phyloP scores from a whole-genome alignment of 2,113 vertebrate genomes.

The Sceloporus tristichus region DNA sequence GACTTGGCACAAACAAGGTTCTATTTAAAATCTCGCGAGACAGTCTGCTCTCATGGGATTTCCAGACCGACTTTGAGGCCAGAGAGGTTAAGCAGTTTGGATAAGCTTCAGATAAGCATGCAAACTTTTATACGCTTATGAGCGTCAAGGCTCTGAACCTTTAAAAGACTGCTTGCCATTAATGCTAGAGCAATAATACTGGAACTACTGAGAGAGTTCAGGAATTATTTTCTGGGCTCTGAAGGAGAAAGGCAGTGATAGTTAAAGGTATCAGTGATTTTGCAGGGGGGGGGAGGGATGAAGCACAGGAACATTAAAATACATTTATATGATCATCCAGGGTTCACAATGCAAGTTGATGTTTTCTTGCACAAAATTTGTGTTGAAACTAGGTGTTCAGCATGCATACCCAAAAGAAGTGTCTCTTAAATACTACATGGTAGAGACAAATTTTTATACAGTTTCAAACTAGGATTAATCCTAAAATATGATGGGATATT shows the following conservation, averaged over 20 bases:
- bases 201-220: constrained; percentile 1
- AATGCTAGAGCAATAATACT: rapidly evolving
- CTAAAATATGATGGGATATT: not conserved
- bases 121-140: constrained; percentile 48
- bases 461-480: not conserved
- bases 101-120: constrained; percentile 65
- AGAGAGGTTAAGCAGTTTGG: constrained; percentile 62
- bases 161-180: constrained; percentile 15
- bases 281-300: not conserved
- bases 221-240: not conserved
- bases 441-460: not conserved
- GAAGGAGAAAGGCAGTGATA: not conserved
- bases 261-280: constrained; percentile 15
- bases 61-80: constrained; percentile 56
- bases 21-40: constrained; percentile 60
- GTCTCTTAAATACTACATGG: not conserved
- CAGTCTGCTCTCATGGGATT: constrained; percentile 52
- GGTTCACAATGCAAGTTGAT: not conserved
- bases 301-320: constrained; percentile 13
- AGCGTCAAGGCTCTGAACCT: constrained; percentile 41
- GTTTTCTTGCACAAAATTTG: not conserved
- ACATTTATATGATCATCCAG: not conserved
- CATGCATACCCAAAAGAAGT: not conserved
- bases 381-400: not conserved
- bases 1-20: constrained; percentile 51